Base-by-base conservation (phyloP, 2,113 vertebrate species). In the Hyla sarda region DNA sequence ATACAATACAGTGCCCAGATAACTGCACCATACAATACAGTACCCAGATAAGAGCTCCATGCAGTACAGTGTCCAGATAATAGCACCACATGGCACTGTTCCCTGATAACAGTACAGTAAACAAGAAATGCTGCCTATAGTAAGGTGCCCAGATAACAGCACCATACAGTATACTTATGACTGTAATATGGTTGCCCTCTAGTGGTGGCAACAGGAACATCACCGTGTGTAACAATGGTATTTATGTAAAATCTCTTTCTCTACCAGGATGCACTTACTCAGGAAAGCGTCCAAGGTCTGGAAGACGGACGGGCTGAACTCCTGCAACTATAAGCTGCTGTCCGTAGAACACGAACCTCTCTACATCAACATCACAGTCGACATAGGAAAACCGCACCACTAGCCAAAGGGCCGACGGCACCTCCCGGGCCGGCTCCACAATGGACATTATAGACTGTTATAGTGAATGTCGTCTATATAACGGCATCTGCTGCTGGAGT, bases 361-460 rank as follows among this genome's bases (percentile, higher is more conserved):
- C 4, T 99, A 97, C 74, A 77, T 95, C 82, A 99, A 99, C 83
- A 88, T 99, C 87, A 99, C 98, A 0, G 97, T 96, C 87, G 96
- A 99, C 87, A 95, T 99, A 32, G 78, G 78, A 62, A 81, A 30
- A 47, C 78, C 78, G n/a, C 30, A 81, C 10, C 58, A 80, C 37
- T 80, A 62, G 10, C 25, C 19, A 37, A 16, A 34, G 10, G 32
- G 10, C 2, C 21, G 54, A 23, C 7, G 17, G 30, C 16, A 1
- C 16, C 17, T 58, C 17, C 16, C 6, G 65, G 2, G 16, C 32
- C 17, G 67, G 58, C 4, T 19, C 65, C 32, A 2, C 16, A 30
- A 10, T 41, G 41, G 41, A 52, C 5, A 32, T 9, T 11, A 41
- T 41, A 32, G 9, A 67, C 30, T 62, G n/a, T 28, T 62, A 2